These are phyloP conservation scores for Clanis bilineata DNA, from an alignment of 2,888 invertebrate species.

Conservation along the genomic window DNA sequence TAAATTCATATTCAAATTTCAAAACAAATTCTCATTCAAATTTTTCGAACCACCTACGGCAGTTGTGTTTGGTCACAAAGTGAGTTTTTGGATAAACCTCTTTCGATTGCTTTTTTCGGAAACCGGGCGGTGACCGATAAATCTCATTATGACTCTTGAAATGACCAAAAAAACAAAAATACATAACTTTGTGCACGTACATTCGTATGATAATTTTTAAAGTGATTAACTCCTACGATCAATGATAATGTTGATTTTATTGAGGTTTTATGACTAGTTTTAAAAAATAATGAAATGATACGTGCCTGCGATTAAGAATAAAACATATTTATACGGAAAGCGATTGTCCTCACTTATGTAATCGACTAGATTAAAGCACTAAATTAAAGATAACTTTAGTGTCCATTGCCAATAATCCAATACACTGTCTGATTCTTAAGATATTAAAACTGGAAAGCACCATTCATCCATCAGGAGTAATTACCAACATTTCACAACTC, in stretches of 20 bases:
- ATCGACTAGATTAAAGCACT: no score
- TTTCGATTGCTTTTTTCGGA: slow-evolving; percentile 40
- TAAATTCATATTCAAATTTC: neutral
- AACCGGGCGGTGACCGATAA: slow-evolving; percentile 41
- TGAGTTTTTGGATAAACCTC: slow-evolving; percentile 46
- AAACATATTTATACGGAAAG: no score
- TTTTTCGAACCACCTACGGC: slow-evolving; percentile 41
- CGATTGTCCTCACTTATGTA: no score
- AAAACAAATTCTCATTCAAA: slow-evolving; percentile 12
- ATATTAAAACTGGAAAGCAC: neutral
- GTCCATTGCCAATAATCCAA: no score
- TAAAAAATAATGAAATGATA: no score
- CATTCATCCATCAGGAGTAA: neutral
- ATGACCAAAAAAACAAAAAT: neutral
- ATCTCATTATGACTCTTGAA: slow-evolving; percentile 27
- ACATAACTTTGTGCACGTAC: neutral
- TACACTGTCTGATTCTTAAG: no score
- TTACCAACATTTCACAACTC: neutral
- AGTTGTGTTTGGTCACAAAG: slow-evolving; percentile 35
- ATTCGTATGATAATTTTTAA: slow-evolving; percentile 15
- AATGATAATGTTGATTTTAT: slow-evolving; percentile 1
- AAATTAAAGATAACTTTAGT: no score
- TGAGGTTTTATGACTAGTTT: no score
- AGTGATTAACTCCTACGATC: slow-evolving; percentile 31
- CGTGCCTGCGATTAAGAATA: no score